A percentile compares a stretch with the other conserved stretches of the same genome.
These are phyloP conservation scores for Aeoliscus strigatus DNA, from an alignment of 2,797 vertebrate species.

Conservation along the genomic window DNA sequence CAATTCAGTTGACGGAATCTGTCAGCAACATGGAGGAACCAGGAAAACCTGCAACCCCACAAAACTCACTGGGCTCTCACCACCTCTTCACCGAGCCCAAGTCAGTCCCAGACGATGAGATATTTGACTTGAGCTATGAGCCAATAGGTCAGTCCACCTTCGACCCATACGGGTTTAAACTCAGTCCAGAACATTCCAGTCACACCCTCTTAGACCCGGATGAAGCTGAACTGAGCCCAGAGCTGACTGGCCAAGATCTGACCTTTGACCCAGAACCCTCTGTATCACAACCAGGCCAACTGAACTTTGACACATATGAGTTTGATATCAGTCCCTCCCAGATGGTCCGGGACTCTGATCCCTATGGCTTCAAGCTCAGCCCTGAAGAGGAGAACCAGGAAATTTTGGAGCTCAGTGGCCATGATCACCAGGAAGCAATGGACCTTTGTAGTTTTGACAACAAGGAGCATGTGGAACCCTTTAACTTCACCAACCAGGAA, in stretches of 20 bases:
- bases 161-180: conserved; percentile 72
- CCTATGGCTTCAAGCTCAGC: conserved; percentile 69
- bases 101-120: conserved; percentile 34
- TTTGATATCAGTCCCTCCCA: conserved; percentile 48
- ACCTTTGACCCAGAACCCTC: conserved; percentile 41
- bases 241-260: conserved; percentile 38
- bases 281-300: conserved; percentile 35
- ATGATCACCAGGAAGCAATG: conserved; percentile 27
- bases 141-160: conserved; percentile 53
- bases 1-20: conserved; percentile 8
- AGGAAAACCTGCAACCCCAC: conserved; percentile 10
- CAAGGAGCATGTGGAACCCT: conserved; percentile 27
- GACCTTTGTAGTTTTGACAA: conserved; percentile 25
- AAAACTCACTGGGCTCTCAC: conserved; percentile 31
- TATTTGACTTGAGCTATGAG: conserved; percentile 57
- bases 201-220: conserved; percentile 62
- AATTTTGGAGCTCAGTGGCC: conserved; percentile 35
- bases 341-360: conserved; percentile 45
- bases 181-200: conserved; percentile 69
- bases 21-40: conserved; percentile 2
- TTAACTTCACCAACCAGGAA: conserved; percentile 41
- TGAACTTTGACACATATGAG: conserved; percentile 33
- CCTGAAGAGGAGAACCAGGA: conserved; percentile 63
- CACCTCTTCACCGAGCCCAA: conserved; percentile 16
- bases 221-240: conserved; percentile 55